Base-by-base conservation (phyloP, 2,797 vertebrate genomes). In the Poeciliopsis presidionis region DNA sequence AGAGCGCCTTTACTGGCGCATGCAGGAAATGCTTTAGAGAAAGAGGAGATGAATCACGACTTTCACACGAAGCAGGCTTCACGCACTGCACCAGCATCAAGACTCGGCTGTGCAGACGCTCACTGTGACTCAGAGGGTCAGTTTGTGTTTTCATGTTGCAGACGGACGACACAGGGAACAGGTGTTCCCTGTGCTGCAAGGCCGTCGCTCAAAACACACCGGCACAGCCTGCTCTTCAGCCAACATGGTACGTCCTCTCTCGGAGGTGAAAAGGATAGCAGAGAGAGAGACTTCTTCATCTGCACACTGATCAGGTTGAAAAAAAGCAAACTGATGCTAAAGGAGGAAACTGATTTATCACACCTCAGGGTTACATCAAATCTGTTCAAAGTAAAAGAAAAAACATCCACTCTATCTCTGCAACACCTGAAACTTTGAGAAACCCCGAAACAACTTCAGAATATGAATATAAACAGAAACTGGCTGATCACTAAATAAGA, bases 201-300 rank as follows among this genome's bases (percentile, higher is more conserved):
- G 78, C 85, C 74, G 53, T 76, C 49, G 16, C 61, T 86, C 77
- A 87, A 86, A 88, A 87, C 90, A 86, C 75, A 86, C 86, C 93
- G 92, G 91, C 87, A 92, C 92, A 93, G 86, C 79, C 90, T 90
- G 84, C 84, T 93, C 94, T 91, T 93, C 86, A 93, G 95, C 90
- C 69, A 77, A 94, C 94, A 92, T 89, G 88, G 84, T 88, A 87
- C 93, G 95, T 96, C 95, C 95, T 91, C 92, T 89, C 90, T 88
- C 87, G 81, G 74, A 89, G 78, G 16, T 82, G 77, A 84, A 75
- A 77, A 82, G 59, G 73, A 84, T 72, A 82, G 65, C 72, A 76
- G 59, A 86, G 76, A 18, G 47, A 82, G 49, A 74, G 36, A 82
- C 79, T 92, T 93, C 93, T 95, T 74, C 93, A 93, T 91, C 88